Conservation (phyloP, 2,797 vertebrate genomes). For the Sebastes itinus region DNA sequence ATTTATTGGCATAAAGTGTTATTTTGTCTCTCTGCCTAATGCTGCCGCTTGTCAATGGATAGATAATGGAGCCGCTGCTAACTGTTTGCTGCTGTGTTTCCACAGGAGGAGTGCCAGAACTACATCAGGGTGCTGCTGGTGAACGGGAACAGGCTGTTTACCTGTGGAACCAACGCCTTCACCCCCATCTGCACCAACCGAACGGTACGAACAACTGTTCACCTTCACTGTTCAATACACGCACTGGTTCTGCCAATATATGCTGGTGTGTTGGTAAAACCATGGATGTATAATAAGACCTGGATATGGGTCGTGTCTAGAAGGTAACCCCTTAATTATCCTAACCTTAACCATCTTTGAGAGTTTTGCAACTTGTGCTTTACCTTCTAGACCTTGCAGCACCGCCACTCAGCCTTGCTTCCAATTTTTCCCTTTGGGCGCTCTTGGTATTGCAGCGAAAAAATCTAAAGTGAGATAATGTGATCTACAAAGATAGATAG, state of each 20-base stretch:
- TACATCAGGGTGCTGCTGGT: conserved; percentile 97
- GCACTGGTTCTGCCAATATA: not conserved
- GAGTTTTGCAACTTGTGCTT: too few relatives aligned
- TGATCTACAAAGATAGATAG: not conserved
- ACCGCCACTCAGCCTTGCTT: too few relatives aligned
- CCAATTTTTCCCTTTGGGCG: too few relatives aligned
- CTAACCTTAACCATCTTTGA: too few relatives aligned
- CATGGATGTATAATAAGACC: too few relatives aligned
- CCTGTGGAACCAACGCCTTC: conserved; percentile 97
- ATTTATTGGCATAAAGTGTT: conserved; percentile 61
- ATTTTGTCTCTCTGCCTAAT: conserved; percentile 53
- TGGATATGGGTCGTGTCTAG: too few relatives aligned
- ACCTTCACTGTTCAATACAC: not conserved
- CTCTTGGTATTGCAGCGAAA: too few relatives aligned
- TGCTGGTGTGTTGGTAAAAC: too few relatives aligned
- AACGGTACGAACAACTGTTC: conserved; percentile 81
- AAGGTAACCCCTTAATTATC: too few relatives aligned
- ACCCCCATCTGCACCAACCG: conserved; percentile 97
- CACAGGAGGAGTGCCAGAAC: conserved; percentile 98
- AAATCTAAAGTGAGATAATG: too few relatives aligned
- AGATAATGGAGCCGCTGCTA: conserved; percentile 40
- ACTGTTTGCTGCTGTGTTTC: conserved; percentile 55
- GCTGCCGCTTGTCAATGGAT: conserved; percentile 47
- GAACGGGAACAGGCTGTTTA: conserved; percentile 92
- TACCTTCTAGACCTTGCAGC: too few relatives aligned